A percentile compares a stretch with the other conserved stretches of the same genome.
These are phyloP conservation scores for Saccostrea glomerata DNA, from an alignment of 1,140 invertebrate genomes.

Conservation along the genomic window DNA sequence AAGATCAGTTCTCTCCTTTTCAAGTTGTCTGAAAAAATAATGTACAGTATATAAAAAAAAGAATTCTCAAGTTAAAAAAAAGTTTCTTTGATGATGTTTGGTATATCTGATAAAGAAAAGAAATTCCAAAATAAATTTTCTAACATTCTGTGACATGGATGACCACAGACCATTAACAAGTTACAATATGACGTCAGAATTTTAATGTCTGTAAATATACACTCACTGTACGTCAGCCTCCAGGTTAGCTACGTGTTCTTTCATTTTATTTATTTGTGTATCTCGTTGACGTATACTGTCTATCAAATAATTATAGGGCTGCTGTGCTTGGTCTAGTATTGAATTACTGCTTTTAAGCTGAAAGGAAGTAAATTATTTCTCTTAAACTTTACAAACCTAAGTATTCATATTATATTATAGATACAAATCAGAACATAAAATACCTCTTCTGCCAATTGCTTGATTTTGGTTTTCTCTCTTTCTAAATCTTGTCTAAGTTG, in stretches of 20 bases:
- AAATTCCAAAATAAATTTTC: not conserved
- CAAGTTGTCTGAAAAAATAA: constrained; percentile 66
- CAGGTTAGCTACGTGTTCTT: constrained; percentile 67
- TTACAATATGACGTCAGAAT: no score
- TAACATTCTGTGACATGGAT: not conserved
- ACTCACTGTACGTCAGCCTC: constrained; percentile 59
- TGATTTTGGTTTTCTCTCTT: constrained; percentile 71
- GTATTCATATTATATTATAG: not conserved
- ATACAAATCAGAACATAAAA: not conserved
- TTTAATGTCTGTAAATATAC: no score
- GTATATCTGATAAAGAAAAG: not conserved
- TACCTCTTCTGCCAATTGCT: constrained; percentile 74
- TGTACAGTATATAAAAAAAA: not conserved
- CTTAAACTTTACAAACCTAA: no score
- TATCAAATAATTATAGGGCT: constrained; percentile 78
- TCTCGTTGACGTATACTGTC: constrained; percentile 75
- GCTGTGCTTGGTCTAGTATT: constrained; percentile 75
- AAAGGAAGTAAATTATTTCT: constrained; percentile 35
- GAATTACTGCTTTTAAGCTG: constrained; percentile 75
- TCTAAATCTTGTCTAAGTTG: constrained; percentile 73
- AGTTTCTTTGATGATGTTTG: not conserved
- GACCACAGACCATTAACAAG: not conserved
- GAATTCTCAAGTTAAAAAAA: not conserved
- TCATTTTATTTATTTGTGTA: constrained; percentile 72
- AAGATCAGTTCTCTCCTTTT: constrained; percentile 71